Base-by-base conservation (phyloP, 2,113 vertebrate genomes). In the Siphamia tubifer region DNA sequence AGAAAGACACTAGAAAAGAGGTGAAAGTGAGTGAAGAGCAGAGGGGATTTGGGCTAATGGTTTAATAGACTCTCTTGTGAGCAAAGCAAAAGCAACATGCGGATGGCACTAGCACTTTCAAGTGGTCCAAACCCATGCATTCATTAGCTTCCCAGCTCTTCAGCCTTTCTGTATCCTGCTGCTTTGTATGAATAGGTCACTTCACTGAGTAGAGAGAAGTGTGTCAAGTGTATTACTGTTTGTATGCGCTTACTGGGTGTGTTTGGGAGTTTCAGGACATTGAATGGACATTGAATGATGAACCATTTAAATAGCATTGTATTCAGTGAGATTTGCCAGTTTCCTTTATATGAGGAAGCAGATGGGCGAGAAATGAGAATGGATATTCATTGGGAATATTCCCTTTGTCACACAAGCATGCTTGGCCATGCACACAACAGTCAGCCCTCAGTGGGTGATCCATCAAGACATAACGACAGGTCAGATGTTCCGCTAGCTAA, bases 361-460 rank as follows among this genome's bases (percentile, higher is more conserved):
- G 87, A 89, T 88, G 86, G 87, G 86, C 74, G 61, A 87, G 57
- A 88, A 86, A 91, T 89, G 83, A 90, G 81, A 85, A 90, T 83
- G 66, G 82, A 87, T 82, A 87, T 90, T 82, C 80, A 84, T 67
- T 72, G 72, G 77, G 80, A 76, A 80, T 84, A 74, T 66, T 82
- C 47, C 56, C 76, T 87, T 89, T 91, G 86, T 87, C 83, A 82
- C 71, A 81, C 79, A 61, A 80, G 77, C 84, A 79, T 10, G 76
- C 88, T 74, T 66, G 76, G 68, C 66, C 67, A 42, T 84, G 78
- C 80, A 74, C 76, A 28, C 49, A 55, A 62, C 71, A 75, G 53
- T 81, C 66, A 55, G 52, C 64, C 75, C 68, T 62, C 75, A 63
- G 72, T 62, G 78, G 88, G 85, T 84, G 86, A 91, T 91, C 89